A percentile compares a stretch with the other conserved stretches of the same genome.
Evolutionary conservation across 2,797 vertebrate species (phyloP).

Genomic region (Coendou prehensilis): DNA sequence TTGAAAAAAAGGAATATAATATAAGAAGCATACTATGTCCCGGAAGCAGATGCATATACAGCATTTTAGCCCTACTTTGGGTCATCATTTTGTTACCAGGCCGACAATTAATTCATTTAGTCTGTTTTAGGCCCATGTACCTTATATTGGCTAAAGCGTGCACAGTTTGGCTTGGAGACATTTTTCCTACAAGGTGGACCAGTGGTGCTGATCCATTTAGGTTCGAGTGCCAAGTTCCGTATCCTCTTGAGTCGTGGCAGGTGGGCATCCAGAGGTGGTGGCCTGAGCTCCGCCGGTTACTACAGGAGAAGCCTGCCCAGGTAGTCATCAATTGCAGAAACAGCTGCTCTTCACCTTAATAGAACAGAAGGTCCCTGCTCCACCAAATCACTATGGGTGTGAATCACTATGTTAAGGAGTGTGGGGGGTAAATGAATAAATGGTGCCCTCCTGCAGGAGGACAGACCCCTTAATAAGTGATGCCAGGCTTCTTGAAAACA

Average conservation of each 20-base stretch:
- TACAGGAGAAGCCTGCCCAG: background rate
- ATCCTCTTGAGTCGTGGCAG: background rate
- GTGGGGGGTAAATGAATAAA: background rate
- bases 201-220: background rate
- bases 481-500: constrained; percentile 29
- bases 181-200: constrained; percentile 6
- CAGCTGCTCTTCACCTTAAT: background rate
- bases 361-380: background rate
- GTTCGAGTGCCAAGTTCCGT: background rate
- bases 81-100: background rate
- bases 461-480: constrained; percentile 16
- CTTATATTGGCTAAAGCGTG: background rate
- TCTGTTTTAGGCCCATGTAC: background rate
- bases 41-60: background rate
- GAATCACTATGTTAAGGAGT: background rate
- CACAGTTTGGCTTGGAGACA: background rate
- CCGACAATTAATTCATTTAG: constrained; percentile 7
- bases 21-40: background rate
- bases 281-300: background rate
- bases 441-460: background rate
- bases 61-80: constrained; percentile 10
- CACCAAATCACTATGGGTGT: background rate
- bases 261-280: background rate
- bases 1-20: background rate
- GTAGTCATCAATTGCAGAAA: background rate